Base-by-base conservation (phyloP, 2,113 vertebrate genomes). In the Paramisgurnus dabryanus region DNA sequence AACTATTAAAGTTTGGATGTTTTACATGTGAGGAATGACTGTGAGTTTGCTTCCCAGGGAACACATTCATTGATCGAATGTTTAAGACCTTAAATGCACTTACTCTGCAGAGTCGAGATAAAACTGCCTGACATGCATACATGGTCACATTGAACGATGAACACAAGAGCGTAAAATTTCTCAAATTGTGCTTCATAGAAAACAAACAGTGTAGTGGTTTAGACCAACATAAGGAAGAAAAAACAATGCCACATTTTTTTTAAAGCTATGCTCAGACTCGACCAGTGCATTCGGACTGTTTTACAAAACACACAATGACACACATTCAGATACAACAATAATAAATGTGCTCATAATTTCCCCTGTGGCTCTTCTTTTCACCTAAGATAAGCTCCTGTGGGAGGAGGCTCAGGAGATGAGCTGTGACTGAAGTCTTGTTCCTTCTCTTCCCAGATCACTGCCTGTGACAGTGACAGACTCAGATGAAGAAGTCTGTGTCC, bases 401-500 rank as follows among this genome's bases (percentile, higher is more conserved):
- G 60, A 64, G 67, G 60, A 80, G n/a, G 61, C 63, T 74, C 70
- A 41, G 50, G 67, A 82, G 57, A 76, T 65, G 47, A 41, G 47
- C 55, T n/a, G 22, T 17, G 69, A 82, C 41, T 63, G 60, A 6
- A 15, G 61, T 61, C 64, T 39, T 55, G 57, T 77, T 63, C 72
- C 47, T 40, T 12, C 43, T 67, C 60, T 65, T 72, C 55, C 61
- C 40, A 50, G 67, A 49, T 64, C 58, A 71, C 57, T 70, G 55
- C 15, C 34, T 79, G 84, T 87, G 75, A 80, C 65, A 41, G 34
- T 84, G 89, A 85, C 88, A 90, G 86, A 50, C 78, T 5, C 15
- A 85, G 90, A 91, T 88, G 85, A 85, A 86, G 81, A 87, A 82
- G 78, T 77, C 83, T 82, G 18, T 84, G 82, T 67, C 64, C 69